phyloP scores from a whole-genome alignment of 2,113 vertebrate species.

The Zosterops borbonicus region DNA sequence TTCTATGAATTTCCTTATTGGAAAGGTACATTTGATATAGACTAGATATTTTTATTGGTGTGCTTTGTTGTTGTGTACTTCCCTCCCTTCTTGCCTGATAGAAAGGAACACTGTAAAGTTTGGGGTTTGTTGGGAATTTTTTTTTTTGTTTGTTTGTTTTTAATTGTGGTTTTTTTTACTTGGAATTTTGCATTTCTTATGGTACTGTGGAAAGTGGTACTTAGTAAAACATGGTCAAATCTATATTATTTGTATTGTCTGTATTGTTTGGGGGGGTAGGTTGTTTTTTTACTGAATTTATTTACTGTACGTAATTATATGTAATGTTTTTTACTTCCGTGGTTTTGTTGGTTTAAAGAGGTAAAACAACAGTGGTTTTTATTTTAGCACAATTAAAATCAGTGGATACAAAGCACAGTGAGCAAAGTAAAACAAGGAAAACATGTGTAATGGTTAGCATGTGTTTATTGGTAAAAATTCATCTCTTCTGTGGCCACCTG shows the following conservation, averaged over 20 bases:
- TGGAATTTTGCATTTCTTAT: neutral
- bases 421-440: neutral
- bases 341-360: neutral
- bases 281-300: neutral
- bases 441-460: neutral
- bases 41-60: neutral
- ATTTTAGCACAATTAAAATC: neutral
- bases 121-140: neutral
- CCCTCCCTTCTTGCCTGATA: neutral
- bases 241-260: neutral
- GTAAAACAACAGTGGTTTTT: neutral
- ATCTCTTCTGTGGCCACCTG: neutral
- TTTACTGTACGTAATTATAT: neutral
- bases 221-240: slow-evolving; percentile 11
- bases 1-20: neutral
- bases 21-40: slow-evolving; percentile 8
- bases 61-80: neutral
- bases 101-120: neutral
- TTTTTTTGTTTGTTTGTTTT: too few species aligned
- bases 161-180: neutral
- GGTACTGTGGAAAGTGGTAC: neutral
- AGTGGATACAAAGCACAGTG: neutral
- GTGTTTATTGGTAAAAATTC: neutral
- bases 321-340: neutral
- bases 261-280: neutral